These are phyloP conservation scores for Porites australiensis DNA, from an alignment of 64 coral and sea anemone species.

Conservation along the genomic window DNA sequence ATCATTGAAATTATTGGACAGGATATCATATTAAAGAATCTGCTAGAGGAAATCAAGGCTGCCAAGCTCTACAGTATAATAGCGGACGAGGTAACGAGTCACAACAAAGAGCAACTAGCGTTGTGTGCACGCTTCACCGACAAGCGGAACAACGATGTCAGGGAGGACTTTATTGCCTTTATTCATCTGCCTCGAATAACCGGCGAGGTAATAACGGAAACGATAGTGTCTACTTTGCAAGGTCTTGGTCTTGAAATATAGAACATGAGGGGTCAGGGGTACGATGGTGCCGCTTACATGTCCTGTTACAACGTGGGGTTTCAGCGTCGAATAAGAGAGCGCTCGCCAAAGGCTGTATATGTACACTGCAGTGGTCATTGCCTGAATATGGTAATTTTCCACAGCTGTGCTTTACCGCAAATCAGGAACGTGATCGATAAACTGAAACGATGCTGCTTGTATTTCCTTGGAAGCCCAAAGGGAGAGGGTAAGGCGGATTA, in stretches of 20 bases:
- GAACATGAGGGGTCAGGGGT: conserved; percentile 51
- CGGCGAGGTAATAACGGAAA: conserved; percentile 63
- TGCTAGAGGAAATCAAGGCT: conserved; percentile 59
- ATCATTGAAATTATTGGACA: conserved; percentile 82
- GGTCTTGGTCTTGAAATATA: conserved; percentile 36
- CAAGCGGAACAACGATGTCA: conserved; percentile 43
- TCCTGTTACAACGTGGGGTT: no score
- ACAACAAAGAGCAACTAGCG: conserved; percentile 78
- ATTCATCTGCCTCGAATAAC: conserved; percentile 67
- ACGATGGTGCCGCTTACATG: conserved; percentile 59
- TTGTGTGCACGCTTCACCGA: conserved; percentile 73
- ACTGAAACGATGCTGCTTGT: conserved; percentile 57
- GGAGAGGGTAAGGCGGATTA: conserved; percentile 58
- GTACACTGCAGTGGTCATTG: conserved; percentile 76
- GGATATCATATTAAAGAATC: conserved; percentile 65
- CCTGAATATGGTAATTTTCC: conserved; percentile 61
- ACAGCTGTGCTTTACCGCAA: conserved; percentile 63
- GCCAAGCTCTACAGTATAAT: conserved; percentile 69
- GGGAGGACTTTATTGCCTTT: conserved; percentile 69
- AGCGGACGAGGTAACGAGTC: conserved; percentile 72
- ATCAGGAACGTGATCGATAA: conserved; percentile 63
- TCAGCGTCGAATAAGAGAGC: conserved; percentile 40
- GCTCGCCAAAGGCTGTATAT: conserved; percentile 61
- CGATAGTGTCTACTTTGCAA: conserved; percentile 57
- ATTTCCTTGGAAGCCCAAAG: conserved; percentile 57